A percentile compares a stretch with the other conserved stretches of the same genome.
Conservation (phyloP, 2,888 invertebrate species). For the Thereva nobilitata region DNA sequence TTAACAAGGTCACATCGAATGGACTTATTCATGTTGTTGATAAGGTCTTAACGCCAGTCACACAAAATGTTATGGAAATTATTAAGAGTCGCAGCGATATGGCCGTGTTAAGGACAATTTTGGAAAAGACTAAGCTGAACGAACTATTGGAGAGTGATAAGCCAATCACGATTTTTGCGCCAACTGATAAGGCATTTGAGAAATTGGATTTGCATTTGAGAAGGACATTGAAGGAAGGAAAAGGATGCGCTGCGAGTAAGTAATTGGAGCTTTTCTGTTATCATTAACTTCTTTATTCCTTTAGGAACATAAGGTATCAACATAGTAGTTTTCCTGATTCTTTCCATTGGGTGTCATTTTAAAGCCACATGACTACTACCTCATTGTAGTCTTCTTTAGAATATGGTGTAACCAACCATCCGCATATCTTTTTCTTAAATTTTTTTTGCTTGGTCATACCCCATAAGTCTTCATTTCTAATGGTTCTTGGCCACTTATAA, state of each 20-base stretch:
- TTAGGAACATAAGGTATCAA: too few relatives aligned
- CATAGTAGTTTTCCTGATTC: too few relatives aligned
- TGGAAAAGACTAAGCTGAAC: slow-evolving; percentile 64
- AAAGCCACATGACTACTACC: too few relatives aligned
- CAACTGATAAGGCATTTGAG: slow-evolving; percentile 69
- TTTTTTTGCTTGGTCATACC: too few relatives aligned
- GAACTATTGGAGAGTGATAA: slow-evolving; percentile 61
- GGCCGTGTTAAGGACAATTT: slow-evolving; percentile 61
- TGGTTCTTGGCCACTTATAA: too few relatives aligned
- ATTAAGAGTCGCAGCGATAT: slow-evolving; percentile 64
- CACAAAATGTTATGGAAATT: slow-evolving; percentile 63
- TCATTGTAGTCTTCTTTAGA: too few relatives aligned
- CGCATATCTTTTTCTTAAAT: too few relatives aligned
- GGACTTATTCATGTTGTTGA: slow-evolving; percentile 70
- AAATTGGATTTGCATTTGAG: slow-evolving; percentile 62
- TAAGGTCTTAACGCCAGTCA: slow-evolving; percentile 64
- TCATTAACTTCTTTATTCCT: too few relatives aligned
- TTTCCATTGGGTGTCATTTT: too few relatives aligned
- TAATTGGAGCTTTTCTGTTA: slow-evolving; percentile 38
- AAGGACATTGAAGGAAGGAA: slow-evolving; percentile 62
- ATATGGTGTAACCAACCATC: too few relatives aligned
- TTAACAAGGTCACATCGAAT: slow-evolving; percentile 67
- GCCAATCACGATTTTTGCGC: slow-evolving; percentile 69
- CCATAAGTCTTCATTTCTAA: too few relatives aligned
- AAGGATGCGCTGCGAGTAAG: slow-evolving; percentile 66